Percentiles rank a stretch among this genome's conserved stretches.
phyloP scores from a whole-genome alignment of 1,140 invertebrate species.

The Diachasma alloeum region DNA sequence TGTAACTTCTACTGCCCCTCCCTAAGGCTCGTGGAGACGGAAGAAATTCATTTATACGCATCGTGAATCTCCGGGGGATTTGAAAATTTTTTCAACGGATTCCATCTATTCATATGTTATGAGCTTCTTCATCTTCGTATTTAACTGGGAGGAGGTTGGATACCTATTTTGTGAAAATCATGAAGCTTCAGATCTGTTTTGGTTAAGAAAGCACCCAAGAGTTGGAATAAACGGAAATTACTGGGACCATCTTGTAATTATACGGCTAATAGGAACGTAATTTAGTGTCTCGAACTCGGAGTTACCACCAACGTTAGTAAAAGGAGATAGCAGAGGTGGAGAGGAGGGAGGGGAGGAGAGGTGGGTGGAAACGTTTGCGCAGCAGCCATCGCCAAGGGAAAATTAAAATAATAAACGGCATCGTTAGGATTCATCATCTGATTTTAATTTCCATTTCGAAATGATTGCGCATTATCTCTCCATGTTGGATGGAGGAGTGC shows the following conservation, averaged over 20 bases:
- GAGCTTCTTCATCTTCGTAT: neutral
- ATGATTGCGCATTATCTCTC: constrained; percentile 66
- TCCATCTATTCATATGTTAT: neutral
- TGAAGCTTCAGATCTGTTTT: neutral
- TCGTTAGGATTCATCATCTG: constrained; percentile 68
- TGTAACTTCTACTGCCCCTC: neutral
- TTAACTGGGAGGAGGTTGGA: neutral
- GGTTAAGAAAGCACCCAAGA: neutral
- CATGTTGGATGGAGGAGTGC: neutral
- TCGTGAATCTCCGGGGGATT: neutral
- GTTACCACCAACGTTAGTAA: constrained; percentile 43
- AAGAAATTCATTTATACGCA: constrained; percentile 8
- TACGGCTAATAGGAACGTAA: constrained; percentile 67
- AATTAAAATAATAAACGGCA: constrained; percentile 68
- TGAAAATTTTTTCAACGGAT: neutral
- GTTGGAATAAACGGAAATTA: constrained; percentile 64
- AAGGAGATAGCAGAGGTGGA: constrained; percentile 43
- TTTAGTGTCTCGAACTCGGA: constrained; percentile 66
- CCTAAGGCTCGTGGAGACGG: neutral
- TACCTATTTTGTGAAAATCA: neutral
- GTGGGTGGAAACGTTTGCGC: constrained; percentile 8
- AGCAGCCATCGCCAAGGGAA: constrained; percentile 54
- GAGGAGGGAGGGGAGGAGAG: constrained; percentile 26
- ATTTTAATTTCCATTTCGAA: constrained; percentile 67
- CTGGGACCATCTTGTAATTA: constrained; percentile 67